Conservation (phyloP, 1,140 invertebrate species). For the Tribolium castaneum region DNA sequence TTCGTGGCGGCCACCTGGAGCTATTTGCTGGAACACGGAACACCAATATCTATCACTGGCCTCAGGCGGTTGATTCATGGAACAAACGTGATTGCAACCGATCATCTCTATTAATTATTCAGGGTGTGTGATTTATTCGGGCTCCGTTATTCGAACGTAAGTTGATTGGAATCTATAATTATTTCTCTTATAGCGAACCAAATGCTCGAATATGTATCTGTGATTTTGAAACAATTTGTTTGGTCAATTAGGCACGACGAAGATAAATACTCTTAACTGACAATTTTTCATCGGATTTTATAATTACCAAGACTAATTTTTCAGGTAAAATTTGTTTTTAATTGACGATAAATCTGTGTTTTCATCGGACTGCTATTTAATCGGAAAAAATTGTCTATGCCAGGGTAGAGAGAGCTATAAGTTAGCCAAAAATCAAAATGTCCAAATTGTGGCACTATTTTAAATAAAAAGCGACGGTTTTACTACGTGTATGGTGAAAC, state of each 20-base stretch:
- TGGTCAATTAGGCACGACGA: background rate
- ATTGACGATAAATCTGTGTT: background rate
- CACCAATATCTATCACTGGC: slow-evolving; percentile 40
- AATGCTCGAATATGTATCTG: too few species aligned
- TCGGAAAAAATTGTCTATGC: background rate
- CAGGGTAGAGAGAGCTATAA: too few species aligned
- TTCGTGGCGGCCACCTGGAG: slow-evolving; percentile 34
- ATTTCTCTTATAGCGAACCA: too few species aligned
- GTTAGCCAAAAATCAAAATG: too few species aligned
- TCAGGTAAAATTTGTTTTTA: background rate
- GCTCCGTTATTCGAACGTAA: slow-evolving; percentile 20
- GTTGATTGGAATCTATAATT: slow-evolving; percentile 32
- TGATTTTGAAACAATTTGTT: background rate
- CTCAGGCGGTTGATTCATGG: slow-evolving; percentile 34
- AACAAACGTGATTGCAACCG: slow-evolving; percentile 42
- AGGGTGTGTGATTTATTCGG: slow-evolving; percentile 37
- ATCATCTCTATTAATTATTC: slow-evolving; percentile 43
- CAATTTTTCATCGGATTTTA: background rate
- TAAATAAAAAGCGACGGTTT: too few species aligned
- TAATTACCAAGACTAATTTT: background rate
- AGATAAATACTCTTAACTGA: background rate
- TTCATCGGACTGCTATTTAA: background rate
- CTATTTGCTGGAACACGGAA: slow-evolving; percentile 37
- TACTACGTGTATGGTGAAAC: too few species aligned
- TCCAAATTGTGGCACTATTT: too few species aligned